Conservation (phyloP, 2,113 vertebrate species). For the Ptychochromis oligacanthus region DNA sequence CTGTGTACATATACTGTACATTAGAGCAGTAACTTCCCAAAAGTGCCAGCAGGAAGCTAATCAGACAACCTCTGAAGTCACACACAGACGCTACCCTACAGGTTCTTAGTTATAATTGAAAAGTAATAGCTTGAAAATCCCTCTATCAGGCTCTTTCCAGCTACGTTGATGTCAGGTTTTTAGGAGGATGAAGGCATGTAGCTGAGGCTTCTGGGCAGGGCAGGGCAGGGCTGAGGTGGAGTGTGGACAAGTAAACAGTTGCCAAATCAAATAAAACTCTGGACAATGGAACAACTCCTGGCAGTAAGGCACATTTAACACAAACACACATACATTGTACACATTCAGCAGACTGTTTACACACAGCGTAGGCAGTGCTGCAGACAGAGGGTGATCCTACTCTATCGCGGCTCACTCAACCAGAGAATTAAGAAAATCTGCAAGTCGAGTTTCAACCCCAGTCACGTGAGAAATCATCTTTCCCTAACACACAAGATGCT, state of each 20-base stretch:
- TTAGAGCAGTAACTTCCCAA: background rate
- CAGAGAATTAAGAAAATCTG: constrained; percentile 10
- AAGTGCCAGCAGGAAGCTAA: background rate
- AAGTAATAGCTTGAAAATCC: background rate
- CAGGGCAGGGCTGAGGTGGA: constrained; percentile 41
- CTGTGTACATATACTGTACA: background rate
- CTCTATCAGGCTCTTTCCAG: background rate
- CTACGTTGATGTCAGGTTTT: background rate
- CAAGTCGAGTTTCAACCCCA: constrained; percentile 7
- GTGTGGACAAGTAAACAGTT: constrained; percentile 41
- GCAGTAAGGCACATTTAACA: constrained; percentile 24
- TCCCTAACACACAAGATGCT: background rate
- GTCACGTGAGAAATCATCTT: background rate
- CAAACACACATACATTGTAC: constrained; percentile 16
- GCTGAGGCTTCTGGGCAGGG: background rate
- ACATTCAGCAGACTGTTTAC: constrained; percentile 33
- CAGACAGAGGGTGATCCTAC: background rate
- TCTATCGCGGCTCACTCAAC: constrained; percentile 8
- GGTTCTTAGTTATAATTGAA: background rate
- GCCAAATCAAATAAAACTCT: constrained; percentile 58
- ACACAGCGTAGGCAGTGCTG: constrained; percentile 16
- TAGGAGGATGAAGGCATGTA: constrained; percentile 21
- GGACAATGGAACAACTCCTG: constrained; percentile 17
- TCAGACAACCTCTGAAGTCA: background rate
- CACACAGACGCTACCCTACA: background rate